Evolutionary conservation across 1,140 invertebrate genomes (phyloP), one percentile per base, ranked within the genome.

Genomic region (Hylaeus anthracinus): DNA sequence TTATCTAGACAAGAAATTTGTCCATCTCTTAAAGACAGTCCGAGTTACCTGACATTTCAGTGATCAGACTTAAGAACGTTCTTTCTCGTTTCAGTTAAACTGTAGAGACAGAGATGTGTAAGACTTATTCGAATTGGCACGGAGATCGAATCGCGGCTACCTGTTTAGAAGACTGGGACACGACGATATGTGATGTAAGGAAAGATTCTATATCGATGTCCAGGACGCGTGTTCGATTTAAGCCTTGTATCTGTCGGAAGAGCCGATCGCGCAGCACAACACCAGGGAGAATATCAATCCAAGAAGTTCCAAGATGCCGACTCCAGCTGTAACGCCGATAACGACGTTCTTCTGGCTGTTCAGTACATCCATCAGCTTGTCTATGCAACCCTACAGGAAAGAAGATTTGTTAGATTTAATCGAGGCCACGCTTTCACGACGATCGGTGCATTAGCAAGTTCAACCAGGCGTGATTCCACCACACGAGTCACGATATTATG

Each of bases 211-310:
- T 5, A 58, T 71, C 6, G 15, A 43, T 5, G 14, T 4, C 14
- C 8, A 14, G 1, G 14, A 74, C 10, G 74, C 12, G 3, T 55
- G 61, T 41, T 43, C 14, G 41, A 8, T 66, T 95, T 96, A 96
- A 93, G 95, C 95, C 92, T 96, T 96, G 91, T 96, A 96, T 88
- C 95, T 94, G 83, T 96, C 94, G 15, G 94, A 93, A 78, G 94
- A 94, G 82, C 95, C 95, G 80, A 97, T 95, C 45, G 96, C 96
- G 91, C 96, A 97, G 89, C 97, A 97, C 37, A 98, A 93, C 82
- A 97, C 95, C 88, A 97, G 93, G 2, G 97, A 96, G 87, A 97
- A 97, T 66, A 97, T 95, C 85, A 98, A 94, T 55, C 96, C 96
- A 45, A 98, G 89, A 64, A 97, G 91, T 93, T 98, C 95, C 79